Percentiles rank a stretch among this genome's conserved stretches.
Conservation (phyloP, 2,797 vertebrate genomes). For the Morelia viridis region DNA sequence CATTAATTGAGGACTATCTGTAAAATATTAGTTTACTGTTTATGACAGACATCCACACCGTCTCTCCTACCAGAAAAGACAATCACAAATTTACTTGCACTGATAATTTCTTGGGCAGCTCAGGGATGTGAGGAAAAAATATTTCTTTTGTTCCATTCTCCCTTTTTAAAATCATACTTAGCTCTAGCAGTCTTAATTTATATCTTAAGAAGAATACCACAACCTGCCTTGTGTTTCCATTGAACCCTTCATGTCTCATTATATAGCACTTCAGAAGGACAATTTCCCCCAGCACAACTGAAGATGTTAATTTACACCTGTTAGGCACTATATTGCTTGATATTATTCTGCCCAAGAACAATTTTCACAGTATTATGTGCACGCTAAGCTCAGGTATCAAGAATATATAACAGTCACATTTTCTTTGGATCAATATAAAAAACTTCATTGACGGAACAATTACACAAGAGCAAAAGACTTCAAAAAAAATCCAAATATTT, state of each 20-base stretch:
- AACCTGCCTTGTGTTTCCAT: background rate
- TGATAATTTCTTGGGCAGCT: background rate
- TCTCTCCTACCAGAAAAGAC: background rate
- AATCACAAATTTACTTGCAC: background rate
- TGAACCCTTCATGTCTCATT: background rate
- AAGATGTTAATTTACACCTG: background rate
- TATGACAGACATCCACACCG: too few species aligned
- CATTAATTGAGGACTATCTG: too few species aligned
- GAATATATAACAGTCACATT: background rate
- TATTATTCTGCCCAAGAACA: background rate
- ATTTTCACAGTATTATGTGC: background rate
- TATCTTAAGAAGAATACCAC: background rate
- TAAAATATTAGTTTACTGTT: background rate
- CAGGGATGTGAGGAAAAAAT: background rate
- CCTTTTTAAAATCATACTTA: background rate
- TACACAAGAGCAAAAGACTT: too few species aligned
- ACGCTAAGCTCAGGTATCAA: background rate
- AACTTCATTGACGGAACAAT: too few species aligned
- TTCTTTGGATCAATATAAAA: too few species aligned
- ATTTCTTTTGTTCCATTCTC: too few species aligned
- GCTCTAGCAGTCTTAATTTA: background rate
- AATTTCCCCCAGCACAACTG: background rate
- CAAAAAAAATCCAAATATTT: too few species aligned
- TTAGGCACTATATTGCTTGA: background rate
- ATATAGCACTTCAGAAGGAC: background rate